These are phyloP conservation scores for Sphaeridia pumilis DNA, from an alignment of 2,888 invertebrate species.

Conservation along the genomic window DNA sequence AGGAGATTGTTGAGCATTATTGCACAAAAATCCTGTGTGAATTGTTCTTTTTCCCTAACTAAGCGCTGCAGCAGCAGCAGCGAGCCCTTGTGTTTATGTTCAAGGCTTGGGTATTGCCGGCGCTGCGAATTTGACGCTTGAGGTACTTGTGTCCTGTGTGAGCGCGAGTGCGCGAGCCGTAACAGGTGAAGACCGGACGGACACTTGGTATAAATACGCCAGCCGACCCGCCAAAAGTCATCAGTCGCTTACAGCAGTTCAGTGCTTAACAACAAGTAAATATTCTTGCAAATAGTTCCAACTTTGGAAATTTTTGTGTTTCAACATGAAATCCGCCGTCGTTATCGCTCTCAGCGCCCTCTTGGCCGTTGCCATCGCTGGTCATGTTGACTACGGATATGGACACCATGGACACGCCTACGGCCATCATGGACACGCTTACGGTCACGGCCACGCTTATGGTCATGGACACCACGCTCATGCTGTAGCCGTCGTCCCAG, in stretches of 20 bases:
- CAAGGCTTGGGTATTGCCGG: no score
- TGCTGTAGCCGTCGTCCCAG: slow-evolving; percentile 28
- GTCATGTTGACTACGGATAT: slow-evolving; percentile 18
- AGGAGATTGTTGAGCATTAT: no score
- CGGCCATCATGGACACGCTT: slow-evolving; percentile 17
- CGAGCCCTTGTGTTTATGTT: no score
- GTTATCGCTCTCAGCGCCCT: slow-evolving; percentile 26
- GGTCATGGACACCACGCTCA: slow-evolving; percentile 16
- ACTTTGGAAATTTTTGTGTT: slow-evolving; percentile 1
- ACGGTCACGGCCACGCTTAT: slow-evolving; percentile 18
- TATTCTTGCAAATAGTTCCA: slow-evolving; percentile 3
- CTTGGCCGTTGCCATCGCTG: slow-evolving; percentile 25
- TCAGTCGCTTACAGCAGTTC: background rate
- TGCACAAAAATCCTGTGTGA: no score
- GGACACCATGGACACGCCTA: slow-evolving; percentile 15
- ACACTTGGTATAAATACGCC: no score
- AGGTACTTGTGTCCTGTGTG: background rate
- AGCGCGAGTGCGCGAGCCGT: background rate
- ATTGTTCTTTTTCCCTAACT: no score
- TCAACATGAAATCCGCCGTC: slow-evolving; percentile 28
- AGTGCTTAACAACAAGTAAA: slow-evolving; percentile 1
- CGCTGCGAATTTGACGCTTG: background rate
- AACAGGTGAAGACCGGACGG: background rate
- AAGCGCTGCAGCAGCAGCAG: no score
- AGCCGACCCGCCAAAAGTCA: no score